Evolutionary conservation across 2,797 vertebrate species (phyloP), one percentile per base, ranked within the genome.

Genomic region (Margarornis squamiger): DNA sequence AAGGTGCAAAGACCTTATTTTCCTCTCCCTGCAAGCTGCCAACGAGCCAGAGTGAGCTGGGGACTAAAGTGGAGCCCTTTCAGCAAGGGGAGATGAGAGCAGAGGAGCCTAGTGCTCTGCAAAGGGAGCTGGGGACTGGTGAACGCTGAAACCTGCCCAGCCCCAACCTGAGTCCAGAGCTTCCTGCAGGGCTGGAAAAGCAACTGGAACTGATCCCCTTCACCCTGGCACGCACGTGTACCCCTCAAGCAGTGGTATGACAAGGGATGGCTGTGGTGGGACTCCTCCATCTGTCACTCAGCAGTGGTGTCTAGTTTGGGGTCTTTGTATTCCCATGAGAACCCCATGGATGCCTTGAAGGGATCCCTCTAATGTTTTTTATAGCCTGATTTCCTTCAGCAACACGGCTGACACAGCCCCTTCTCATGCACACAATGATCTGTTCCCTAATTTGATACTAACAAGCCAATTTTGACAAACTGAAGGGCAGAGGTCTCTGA

Each of bases 171-270:
- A 73, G 32, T 12, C 16, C 4, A 22, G 24, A 41, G 34, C 36
- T 59, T 71, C 58, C 52, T 36, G 17, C 24, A 75, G 36, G 36
- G 23, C 24, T 2, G 3, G 78, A 62, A 76, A 58, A 62, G 14
- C n/a, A 66, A 32, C 46, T 75, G 55, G 39, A 59, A 88, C 34
- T n/a, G 30, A 86, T 4, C 1, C 30, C 10, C 24, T 83, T 57
- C 1, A 3, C 32, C 20, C 17, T 4, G 4, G n/a, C 30, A 73
- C 0, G 1, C 17, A 32, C 0, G 0, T 12, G 27, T 51, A 52
- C 38, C n/a, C 9, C 14, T 85, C 22, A 82, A 70, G 29, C 8
- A 48, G 39, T 1, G 3, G n/a, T 24, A 46, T 0, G 7, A 43
- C 34, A 75, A 63, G 24, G 26, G 52, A 49, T 17, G 30, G 43